phyloP scores from a whole-genome alignment of 2,113 vertebrate species.

The Pachyramphus minor region DNA sequence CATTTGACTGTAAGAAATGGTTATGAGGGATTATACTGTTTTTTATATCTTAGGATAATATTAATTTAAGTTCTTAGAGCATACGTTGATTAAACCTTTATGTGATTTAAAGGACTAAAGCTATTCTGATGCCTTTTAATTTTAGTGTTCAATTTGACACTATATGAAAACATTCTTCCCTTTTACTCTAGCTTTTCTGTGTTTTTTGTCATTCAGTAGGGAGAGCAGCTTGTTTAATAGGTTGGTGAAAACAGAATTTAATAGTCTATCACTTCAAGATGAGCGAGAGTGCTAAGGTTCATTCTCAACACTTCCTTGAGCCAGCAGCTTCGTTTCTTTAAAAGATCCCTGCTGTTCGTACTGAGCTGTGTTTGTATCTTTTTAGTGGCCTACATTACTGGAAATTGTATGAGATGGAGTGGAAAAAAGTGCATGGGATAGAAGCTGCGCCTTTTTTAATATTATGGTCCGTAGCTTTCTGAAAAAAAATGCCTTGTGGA shows the following conservation, averaged over 20 bases:
- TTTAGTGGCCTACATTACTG: neutral
- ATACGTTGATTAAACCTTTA: neutral
- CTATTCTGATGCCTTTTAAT: neutral
- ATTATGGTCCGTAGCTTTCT: neutral
- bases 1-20: neutral
- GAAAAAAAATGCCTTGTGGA: neutral
- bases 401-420: neutral
- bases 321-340: neutral
- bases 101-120: neutral
- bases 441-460: neutral
- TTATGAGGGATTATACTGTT: neutral
- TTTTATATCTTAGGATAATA: neutral
- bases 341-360: neutral
- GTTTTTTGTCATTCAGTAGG: neutral
- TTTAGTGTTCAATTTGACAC: neutral
- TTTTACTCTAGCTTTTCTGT: neutral
- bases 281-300: neutral
- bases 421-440: neutral
- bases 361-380: neutral
- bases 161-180: neutral
- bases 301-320: neutral
- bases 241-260: neutral
- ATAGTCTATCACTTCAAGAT: neutral
- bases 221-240: neutral
- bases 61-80: constrained; percentile 6